Percentiles rank a stretch among this genome's conserved stretches.
Conservation (phyloP, 2,888 invertebrate species). For the Sicus ferrugineus region DNA sequence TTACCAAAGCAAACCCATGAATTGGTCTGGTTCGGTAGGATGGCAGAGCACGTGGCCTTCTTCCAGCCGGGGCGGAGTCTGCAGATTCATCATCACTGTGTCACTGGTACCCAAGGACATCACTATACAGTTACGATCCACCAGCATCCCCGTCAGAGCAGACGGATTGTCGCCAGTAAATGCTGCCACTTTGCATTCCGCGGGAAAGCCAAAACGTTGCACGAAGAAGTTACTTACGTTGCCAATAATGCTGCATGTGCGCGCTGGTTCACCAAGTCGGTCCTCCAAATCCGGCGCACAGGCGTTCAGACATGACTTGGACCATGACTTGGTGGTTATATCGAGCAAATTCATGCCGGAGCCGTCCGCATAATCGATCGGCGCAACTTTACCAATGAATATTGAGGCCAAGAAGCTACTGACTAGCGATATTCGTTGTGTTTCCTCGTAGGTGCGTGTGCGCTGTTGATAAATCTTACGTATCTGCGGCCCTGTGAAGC, state of each 20-base stretch:
- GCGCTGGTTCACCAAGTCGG: constrained; percentile 80
- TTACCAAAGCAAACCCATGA: constrained; percentile 90
- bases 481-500: constrained; percentile 93
- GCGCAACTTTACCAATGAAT: constrained; percentile 85
- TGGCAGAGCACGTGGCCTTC: constrained; percentile 90
- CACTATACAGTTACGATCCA: constrained; percentile 82
- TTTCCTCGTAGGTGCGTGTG: constrained; percentile 74
- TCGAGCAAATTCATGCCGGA: constrained; percentile 97
- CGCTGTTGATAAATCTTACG: constrained; percentile 82
- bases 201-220: constrained; percentile 83
- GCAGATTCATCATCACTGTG: constrained; percentile 82
- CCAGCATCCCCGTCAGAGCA: constrained; percentile 82
- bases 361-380: constrained; percentile 91
- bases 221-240: constrained; percentile 81
- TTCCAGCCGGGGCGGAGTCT: constrained; percentile 71
- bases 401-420: constrained; percentile 92
- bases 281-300: constrained; percentile 78
- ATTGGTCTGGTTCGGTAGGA: constrained; percentile 78
- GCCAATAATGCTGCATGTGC: constrained; percentile 77
- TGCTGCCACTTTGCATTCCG: constrained; percentile 81
- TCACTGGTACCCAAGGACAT: constrained; percentile 95
- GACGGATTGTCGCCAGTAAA: constrained; percentile 97
- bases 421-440: constrained; percentile 88
- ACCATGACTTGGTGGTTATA: constrained; percentile 81
- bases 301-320: constrained; percentile 74